phyloP scores from a whole-genome alignment of 2,797 vertebrate genomes.

The Gymnoscopelus braueri region DNA sequence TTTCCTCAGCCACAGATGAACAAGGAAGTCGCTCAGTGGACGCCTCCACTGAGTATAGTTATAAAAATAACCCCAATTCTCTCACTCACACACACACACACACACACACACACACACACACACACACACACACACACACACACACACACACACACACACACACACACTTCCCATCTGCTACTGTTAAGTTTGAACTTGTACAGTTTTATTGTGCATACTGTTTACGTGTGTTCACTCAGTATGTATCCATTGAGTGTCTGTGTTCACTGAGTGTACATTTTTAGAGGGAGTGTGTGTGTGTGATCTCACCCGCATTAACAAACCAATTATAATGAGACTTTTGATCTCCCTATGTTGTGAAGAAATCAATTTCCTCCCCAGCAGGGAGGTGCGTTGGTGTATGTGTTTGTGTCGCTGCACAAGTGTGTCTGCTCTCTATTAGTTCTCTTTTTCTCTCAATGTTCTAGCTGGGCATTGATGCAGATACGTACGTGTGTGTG shows the following conservation, averaged over 20 bases:
- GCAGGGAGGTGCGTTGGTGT: conserved; percentile 44
- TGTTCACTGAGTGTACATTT: conserved; percentile 17
- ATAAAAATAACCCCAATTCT: not conserved
- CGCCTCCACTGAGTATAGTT: conserved; percentile 20
- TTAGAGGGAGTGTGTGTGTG: conserved; percentile 1
- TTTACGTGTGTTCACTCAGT: conserved; percentile 35
- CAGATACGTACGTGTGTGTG: conserved; percentile 19
- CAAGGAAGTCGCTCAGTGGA: conserved; percentile 34
- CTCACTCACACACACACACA: conserved; percentile 12
- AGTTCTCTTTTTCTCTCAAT: conserved; percentile 60
- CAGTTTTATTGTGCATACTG: conserved; percentile 36
- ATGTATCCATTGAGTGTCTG: conserved; percentile 11
- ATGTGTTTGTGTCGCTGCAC: conserved; percentile 4
- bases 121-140: conserved; percentile 31
- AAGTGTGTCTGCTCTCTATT: conserved; percentile 41
- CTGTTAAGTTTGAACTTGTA: conserved; percentile 9
- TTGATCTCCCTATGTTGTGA: conserved; percentile 73
- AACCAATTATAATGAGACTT: conserved; percentile 77
- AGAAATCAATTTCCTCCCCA: conserved; percentile 72
- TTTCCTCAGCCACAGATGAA: conserved; percentile 21
- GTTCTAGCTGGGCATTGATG: conserved; percentile 31
- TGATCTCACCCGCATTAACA: conserved; percentile 68
- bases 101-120: conserved; percentile 11
- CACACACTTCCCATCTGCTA: conserved; percentile 11
- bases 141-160: conserved; percentile 34